Evolutionary conservation across 2,888 invertebrate species (phyloP), one percentile per base, ranked within the genome.

Genomic region (Stenotaenia linearis): DNA sequence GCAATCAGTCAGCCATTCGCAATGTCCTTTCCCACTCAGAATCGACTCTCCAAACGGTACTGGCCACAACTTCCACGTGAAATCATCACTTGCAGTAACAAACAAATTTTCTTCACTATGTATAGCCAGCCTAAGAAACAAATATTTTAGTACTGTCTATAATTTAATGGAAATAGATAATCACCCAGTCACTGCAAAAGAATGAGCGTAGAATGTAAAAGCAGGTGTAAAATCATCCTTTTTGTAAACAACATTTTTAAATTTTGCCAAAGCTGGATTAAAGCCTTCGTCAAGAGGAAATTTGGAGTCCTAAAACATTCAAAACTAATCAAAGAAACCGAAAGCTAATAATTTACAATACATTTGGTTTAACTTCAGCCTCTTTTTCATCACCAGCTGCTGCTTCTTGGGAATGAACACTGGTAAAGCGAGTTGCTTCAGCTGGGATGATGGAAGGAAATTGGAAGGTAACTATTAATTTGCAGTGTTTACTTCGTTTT

Each of bases 21-120:
- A 23, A 45, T 78, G 78, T 23, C 78, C 78, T 45, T 50, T 40
- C 25, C 78, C 78, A 15, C 6, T 21, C 15, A 50, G 5, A 15
- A 78, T 10, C 1, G 56, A 1, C 12, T 78, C 78, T 28, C 28
- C 35, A 32, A 25, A 25, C 1, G 78, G 78, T 5, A 32, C 9
- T 23, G 78, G 23, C 78, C 78, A 78, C 12, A 50, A 28, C 50
- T 78, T 78, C 78, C 78, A 78, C 3, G 78, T 45, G 4, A 28
- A 21, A 32, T 78, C 78, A 35, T 78, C 78, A 50, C 78, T 78
- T 12, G 56, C 45, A 4, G 50, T 78, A 9, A 50, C 56, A 25
- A 78, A 50, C 21, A 28, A 40, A 12, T 32, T 35, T 1, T 78
- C 78, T 28, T 40, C 78, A 18, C 6, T 18, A 10, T 78, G 45